These are phyloP conservation scores for Trachops cirrhosus DNA, from an alignment of 2,797 vertebrate genomes.

Conservation along the genomic window DNA sequence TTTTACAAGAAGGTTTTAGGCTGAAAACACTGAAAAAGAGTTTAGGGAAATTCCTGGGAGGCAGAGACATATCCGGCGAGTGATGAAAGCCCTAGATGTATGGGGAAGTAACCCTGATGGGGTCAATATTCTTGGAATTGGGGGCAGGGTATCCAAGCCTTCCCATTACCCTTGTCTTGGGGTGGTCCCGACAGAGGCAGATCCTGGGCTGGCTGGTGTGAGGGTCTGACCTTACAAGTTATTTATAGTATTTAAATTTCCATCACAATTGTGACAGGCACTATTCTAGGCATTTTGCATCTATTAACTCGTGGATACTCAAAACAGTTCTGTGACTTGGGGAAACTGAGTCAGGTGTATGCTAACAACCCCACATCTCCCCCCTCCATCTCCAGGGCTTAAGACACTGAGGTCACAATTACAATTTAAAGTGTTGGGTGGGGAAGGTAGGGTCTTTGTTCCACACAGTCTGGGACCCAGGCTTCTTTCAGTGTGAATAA, in stretches of 20 bases:
- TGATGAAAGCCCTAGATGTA: background rate
- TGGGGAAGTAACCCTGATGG: background rate
- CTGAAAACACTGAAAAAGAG: background rate
- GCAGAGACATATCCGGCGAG: background rate
- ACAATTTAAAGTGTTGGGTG: background rate
- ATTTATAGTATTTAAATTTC: background rate
- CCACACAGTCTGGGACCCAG: too few species aligned
- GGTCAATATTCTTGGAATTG: background rate
- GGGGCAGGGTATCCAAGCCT: rapidly evolving
- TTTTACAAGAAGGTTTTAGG: background rate
- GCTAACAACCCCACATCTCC: background rate
- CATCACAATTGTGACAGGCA: background rate
- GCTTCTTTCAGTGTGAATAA: background rate
- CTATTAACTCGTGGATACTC: background rate
- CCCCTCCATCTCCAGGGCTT: background rate
- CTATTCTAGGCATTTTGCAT: background rate
- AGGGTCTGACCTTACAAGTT: background rate
- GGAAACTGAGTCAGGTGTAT: background rate
- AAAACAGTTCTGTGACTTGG: background rate
- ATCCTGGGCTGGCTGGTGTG: background rate
- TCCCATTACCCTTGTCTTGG: background rate
- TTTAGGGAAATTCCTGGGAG: constrained; percentile 34
- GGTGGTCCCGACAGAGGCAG: background rate
- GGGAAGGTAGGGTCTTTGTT: background rate
- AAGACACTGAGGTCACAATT: background rate